phyloP scores from a whole-genome alignment of 2,113 vertebrate genomes.

The Pedetes capensis region DNA sequence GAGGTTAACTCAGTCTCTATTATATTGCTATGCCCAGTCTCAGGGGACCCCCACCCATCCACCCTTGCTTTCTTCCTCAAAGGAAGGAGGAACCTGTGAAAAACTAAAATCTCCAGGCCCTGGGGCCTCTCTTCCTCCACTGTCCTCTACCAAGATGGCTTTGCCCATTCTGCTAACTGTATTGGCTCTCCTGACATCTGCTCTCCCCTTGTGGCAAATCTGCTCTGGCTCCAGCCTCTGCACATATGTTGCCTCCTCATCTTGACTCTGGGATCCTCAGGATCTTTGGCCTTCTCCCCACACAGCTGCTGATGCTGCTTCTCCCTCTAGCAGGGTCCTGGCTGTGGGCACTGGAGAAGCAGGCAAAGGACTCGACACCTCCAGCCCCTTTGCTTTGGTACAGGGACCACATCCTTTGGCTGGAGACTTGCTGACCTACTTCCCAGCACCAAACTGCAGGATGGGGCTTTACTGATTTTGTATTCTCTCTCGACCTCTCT shows the following conservation, averaged over 20 bases:
- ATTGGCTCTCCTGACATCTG: background rate
- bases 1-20: background rate
- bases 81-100: background rate
- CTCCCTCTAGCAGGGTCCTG: background rate
- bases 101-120: no score
- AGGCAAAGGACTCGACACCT: background rate
- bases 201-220: no score
- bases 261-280: background rate
- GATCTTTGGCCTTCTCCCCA: background rate
- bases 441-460: background rate
- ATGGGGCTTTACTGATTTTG: background rate
- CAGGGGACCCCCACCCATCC: background rate
- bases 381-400: background rate
- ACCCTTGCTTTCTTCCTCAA: background rate
- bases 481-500: background rate
- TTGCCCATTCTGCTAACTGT: background rate
- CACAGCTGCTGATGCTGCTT: no score
- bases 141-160: accelerated
- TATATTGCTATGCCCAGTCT: background rate
- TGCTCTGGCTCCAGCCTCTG: background rate
- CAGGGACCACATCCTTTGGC: background rate
- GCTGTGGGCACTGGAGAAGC: no score
- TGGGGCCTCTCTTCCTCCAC: no score
- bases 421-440: background rate
- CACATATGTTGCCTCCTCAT: background rate